Conservation (phyloP, 2,888 invertebrate genomes). For the Protophormia terraenovae region DNA sequence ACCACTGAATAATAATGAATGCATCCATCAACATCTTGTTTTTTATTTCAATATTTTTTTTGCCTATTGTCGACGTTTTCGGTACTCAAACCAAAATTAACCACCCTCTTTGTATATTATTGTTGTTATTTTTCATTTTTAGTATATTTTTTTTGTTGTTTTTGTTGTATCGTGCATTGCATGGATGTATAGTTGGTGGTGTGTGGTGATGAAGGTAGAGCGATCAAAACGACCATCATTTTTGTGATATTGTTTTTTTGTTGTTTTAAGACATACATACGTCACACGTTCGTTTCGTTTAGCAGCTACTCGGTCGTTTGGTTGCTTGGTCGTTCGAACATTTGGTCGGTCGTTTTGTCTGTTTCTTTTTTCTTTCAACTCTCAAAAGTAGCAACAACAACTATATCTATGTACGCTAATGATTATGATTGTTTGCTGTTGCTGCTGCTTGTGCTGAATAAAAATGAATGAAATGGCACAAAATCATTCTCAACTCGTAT, state of each 20-base stretch:
- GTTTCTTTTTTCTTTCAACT: neutral
- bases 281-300: constrained; percentile 51
- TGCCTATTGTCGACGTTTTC: constrained; percentile 49
- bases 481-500: constrained; percentile 29
- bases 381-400: neutral
- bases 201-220: constrained; percentile 51
- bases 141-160: neutral
- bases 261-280: constrained; percentile 50
- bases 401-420: constrained; percentile 34
- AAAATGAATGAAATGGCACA: constrained; percentile 51
- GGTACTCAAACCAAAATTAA: constrained; percentile 58
- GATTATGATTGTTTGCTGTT: constrained; percentile 37
- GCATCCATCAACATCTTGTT: constrained; percentile 52
- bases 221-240: constrained; percentile 47
- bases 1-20: constrained; percentile 42
- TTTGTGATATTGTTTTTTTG: constrained; percentile 25
- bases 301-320: constrained; percentile 15
- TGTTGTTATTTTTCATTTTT: neutral
- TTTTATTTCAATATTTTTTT: neutral
- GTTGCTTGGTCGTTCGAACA: neutral
- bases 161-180: neutral
- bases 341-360: neutral
- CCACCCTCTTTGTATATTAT: constrained; percentile 58
- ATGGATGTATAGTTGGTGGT: constrained; percentile 4
- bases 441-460: constrained; percentile 2